Evolutionary conservation across 2,113 vertebrate species (phyloP).

Genomic region (Mugil cephalus): DNA sequence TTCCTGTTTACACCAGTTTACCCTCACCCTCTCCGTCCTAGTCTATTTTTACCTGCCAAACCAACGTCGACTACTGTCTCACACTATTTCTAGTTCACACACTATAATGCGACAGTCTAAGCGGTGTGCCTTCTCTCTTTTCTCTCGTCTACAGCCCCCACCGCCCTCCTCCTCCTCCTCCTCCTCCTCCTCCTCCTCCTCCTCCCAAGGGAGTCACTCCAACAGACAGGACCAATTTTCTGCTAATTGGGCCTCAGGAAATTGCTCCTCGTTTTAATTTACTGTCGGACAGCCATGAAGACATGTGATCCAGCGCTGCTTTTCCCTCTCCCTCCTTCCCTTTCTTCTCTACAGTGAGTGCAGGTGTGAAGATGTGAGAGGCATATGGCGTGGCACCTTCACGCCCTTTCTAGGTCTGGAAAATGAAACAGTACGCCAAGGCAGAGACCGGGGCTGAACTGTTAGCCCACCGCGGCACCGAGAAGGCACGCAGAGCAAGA

Average conservation of each 20-base stretch:
- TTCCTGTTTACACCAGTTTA: constrained; percentile 1
- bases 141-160: constrained; percentile 29
- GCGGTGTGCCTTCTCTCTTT: constrained; percentile 36
- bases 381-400: background rate
- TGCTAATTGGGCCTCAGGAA: constrained; percentile 86
- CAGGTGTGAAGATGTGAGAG: constrained; percentile 72
- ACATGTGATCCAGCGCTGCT: constrained; percentile 73
- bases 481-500: constrained; percentile 36
- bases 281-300: constrained; percentile 81
- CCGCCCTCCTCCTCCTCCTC: constrained; percentile 31
- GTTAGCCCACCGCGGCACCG: constrained; percentile 54
- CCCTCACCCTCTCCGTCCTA: background rate
- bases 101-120: constrained; percentile 35
- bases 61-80: background rate
- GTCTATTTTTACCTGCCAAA: constrained; percentile 1
- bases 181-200: constrained; percentile 25
- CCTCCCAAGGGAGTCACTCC: constrained; percentile 70
- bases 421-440: constrained; percentile 30
- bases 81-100: constrained; percentile 23
- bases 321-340: constrained; percentile 28
- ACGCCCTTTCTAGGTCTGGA: constrained; percentile 11
- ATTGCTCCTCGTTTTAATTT: constrained; percentile 86
- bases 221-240: constrained; percentile 86
- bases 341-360: constrained; percentile 10
- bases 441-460: constrained; percentile 6